Conservation (phyloP, 2,113 vertebrate species). For the Trogon surrucura region DNA sequence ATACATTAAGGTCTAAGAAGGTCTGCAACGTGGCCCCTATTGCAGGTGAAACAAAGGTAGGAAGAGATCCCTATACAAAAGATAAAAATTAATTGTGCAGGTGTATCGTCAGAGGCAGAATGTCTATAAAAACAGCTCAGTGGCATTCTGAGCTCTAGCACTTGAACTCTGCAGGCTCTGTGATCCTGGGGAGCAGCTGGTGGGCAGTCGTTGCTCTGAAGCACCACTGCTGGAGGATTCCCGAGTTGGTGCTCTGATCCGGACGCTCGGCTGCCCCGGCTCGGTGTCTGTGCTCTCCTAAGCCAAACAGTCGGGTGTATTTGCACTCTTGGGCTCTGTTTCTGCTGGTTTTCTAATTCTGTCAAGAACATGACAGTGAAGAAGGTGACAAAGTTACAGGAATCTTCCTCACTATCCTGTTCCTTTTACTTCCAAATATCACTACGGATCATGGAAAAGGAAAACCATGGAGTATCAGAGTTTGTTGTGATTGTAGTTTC, state of each 20-base stretch:
- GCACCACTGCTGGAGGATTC: not conserved
- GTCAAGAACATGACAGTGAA: not conserved
- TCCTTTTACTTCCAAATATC: not conserved
- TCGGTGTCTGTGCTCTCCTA: not conserved
- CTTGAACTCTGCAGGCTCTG: not conserved
- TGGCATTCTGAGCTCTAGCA: not conserved
- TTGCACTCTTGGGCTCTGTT: not conserved
- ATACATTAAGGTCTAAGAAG: slow-evolving; percentile 95
- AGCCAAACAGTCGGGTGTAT: not conserved
- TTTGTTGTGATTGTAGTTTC: not conserved
- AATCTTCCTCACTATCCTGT: not conserved
- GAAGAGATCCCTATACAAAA: not conserved
- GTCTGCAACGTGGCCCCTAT: slow-evolving; percentile 97
- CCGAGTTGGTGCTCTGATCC: not conserved
- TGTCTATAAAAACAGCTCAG: not conserved
- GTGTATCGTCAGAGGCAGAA: not conserved
- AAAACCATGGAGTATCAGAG: not conserved
- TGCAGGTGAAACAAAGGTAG: slow-evolving; percentile 97
- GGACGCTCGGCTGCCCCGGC: not conserved
- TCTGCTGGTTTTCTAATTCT: not conserved
- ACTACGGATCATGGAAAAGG: not conserved
- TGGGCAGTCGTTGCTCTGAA: not conserved
- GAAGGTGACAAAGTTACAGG: not conserved
- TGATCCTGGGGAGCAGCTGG: not conserved
- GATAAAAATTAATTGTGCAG: not conserved